These are phyloP conservation scores for Sebastes fasciatus DNA, from an alignment of 2,113 vertebrate species.

Conservation along the genomic window DNA sequence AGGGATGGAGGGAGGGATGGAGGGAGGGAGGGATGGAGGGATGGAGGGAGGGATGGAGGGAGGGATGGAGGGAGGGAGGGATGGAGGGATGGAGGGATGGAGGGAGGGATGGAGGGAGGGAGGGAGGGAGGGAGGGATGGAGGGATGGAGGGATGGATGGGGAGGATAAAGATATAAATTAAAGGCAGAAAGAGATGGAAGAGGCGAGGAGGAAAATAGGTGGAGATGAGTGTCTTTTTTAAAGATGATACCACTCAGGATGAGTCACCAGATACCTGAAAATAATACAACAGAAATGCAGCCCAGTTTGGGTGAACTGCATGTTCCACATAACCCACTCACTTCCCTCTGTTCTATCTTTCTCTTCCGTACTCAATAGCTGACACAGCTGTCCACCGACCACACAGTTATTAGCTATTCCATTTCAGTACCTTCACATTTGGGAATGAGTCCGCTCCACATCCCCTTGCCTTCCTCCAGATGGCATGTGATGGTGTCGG, in stretches of 20 bases:
- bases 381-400: constrained; percentile 10
- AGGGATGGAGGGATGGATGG: neutral
- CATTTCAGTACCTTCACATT: constrained; percentile 91
- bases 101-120: neutral
- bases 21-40: neutral
- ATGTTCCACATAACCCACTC: constrained; percentile 36
- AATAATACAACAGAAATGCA: no score
- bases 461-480: constrained; percentile 94
- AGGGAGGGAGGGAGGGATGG: neutral
- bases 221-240: neutral
- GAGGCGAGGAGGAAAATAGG: neutral
- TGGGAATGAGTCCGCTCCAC: constrained; percentile 97
- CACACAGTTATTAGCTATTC: constrained; percentile 21
- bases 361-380: constrained; percentile 5
- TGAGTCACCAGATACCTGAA: no score
- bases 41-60: no score
- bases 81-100: no score
- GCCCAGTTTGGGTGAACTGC: no score
- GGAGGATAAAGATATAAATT: constrained; percentile 1
- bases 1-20: neutral
- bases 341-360: constrained; percentile 7
- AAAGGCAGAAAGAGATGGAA: neutral
- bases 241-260: neutral
- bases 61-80: no score
- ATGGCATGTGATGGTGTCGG: constrained; percentile 96